Percentiles rank a stretch among this genome's conserved stretches.
phyloP scores from a whole-genome alignment of 2,797 vertebrate genomes.

The Scomberomorus guttatus region DNA sequence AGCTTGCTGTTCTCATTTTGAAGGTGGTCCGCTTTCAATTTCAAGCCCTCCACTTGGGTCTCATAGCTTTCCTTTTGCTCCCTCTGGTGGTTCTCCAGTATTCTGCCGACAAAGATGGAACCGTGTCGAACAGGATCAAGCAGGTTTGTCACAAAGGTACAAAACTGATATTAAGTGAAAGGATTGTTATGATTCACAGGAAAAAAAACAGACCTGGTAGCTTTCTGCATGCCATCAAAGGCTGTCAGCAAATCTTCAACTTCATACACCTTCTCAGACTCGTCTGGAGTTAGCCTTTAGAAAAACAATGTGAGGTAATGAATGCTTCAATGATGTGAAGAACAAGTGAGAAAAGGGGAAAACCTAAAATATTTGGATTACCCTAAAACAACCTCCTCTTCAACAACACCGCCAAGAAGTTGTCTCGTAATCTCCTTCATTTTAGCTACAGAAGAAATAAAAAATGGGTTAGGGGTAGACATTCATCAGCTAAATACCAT shows the following conservation, averaged over 20 bases:
- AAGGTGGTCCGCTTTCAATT: constrained; percentile 92
- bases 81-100: constrained; percentile 91
- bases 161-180: neutral
- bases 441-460: constrained; percentile 85
- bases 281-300: constrained; percentile 87
- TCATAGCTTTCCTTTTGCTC: constrained; percentile 91
- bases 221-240: constrained; percentile 93
- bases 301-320: constrained; percentile 35
- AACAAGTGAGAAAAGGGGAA: neutral
- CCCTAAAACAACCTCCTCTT: constrained; percentile 90
- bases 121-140: neutral
- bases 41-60: constrained; percentile 90
- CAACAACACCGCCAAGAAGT: constrained; percentile 90
- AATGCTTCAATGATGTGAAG: neutral
- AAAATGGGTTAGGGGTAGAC: neutral
- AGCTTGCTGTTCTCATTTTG: constrained; percentile 92
- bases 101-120: constrained; percentile 76
- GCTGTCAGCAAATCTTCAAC: constrained; percentile 90
- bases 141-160: neutral
- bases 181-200: neutral
- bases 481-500: neutral
- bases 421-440: constrained; percentile 90
- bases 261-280: constrained; percentile 89
- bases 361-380: constrained; percentile 63
- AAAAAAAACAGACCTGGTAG: constrained; percentile 86